Evolutionary conservation across 2,888 invertebrate genomes (phyloP), one percentile per base, ranked within the genome.

Genomic region (Amblyteles armatorius): DNA sequence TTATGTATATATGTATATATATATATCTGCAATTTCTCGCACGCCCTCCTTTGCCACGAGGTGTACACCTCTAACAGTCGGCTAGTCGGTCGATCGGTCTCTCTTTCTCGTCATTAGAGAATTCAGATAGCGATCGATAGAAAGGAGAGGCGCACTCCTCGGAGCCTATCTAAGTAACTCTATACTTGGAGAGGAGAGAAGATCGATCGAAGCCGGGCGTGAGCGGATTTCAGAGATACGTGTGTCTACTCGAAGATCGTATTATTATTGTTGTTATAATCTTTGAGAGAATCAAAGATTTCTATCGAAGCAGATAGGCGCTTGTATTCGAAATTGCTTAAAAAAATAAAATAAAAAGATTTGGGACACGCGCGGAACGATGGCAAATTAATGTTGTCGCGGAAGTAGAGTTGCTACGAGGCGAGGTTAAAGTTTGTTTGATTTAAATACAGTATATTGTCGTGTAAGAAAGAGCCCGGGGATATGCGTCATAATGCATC

Each of bases 121-220:
- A 85, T 82, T 50, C 72, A 79, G 85, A 85, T 85, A 82, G 82
- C 82, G 82, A 85, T 85, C 85, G 82, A 82, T 85, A 80, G 85
- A 82, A 82, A 82, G 84, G 82, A 82, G 82, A 85, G 77, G 77
- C 82, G 67, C 50, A 52, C 65, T 82, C 72, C 71, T 79, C 60
- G 68, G 13, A 9, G n/a, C 19, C 36, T 36, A 67, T 40, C 40
- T 40, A 67, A 67, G 36, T 40, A 36, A 67, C 36, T 50, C 74
- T 48, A 63, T 72, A 60, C 57, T 67, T 22, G 82, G 72, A 57
- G 60, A 67, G 57, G 44, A 63, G 71, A 84, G 86, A 77, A 86
- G 78, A 87, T 83, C 79, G 74, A 63, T 44, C 57, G 22, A 82
- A 67, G 67, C 55, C 78, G 73, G 73, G 74, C 79, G 77, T 86